A percentile compares a stretch with the other conserved stretches of the same genome.
phyloP scores from a whole-genome alignment of 2,113 vertebrate genomes.

The Gorsachius goisagi region DNA sequence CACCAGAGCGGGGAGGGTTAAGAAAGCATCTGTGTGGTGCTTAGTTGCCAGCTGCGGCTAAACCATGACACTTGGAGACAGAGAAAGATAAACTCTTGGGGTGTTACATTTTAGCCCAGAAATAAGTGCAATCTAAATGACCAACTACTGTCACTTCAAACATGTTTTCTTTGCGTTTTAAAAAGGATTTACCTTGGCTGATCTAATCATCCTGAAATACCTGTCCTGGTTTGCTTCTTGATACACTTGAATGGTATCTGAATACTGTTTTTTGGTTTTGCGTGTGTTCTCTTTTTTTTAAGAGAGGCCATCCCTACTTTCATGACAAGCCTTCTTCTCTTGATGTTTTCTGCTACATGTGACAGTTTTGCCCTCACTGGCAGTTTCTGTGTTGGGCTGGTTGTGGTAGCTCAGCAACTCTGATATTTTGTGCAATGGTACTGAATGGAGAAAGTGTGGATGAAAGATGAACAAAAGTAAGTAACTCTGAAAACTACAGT shows the following conservation, averaged over 20 bases:
- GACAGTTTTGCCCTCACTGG: neutral
- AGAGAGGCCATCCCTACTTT: neutral
- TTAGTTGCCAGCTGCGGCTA: no score
- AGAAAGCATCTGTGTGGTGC: no score
- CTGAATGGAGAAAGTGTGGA: neutral
- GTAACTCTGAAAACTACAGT: neutral
- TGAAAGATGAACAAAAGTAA: neutral
- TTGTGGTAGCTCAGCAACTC: neutral
- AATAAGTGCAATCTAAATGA: neutral
- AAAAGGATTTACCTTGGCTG: neutral
- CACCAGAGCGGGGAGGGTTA: no score
- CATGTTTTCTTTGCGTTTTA: neutral
- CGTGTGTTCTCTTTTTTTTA: neutral
- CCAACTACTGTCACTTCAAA: neutral
- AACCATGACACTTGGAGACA: neutral
- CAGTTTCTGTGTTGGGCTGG: neutral
- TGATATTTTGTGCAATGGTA: neutral
- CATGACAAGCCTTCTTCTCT: neutral
- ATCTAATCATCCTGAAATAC: neutral
- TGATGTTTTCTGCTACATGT: neutral
- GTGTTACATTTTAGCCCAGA: neutral
- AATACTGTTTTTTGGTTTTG: neutral
- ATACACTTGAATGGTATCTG: neutral
- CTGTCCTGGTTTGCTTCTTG: neutral
- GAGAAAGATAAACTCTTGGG: neutral